Base-by-base conservation (phyloP, 2,113 vertebrate species). In the Potamarius usumacintae region DNA sequence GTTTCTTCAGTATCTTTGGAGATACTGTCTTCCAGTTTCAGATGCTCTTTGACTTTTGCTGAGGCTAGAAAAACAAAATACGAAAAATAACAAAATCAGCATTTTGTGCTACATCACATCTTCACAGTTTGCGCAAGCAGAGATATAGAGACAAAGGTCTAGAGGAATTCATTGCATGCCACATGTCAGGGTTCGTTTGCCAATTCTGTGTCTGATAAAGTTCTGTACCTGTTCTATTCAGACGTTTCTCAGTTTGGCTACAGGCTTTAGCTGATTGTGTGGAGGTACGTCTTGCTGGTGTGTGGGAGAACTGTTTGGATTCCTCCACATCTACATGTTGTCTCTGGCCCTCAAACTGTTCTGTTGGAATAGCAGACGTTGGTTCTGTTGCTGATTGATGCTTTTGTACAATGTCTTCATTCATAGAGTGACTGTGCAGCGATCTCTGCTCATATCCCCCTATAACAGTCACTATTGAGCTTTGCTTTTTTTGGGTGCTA, bases 1-100 rank as follows among this genome's bases (percentile, higher is more conserved):
- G 91, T 93, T 86, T 96, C 94, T 76, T 97, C 96, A 25, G 84
- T 67, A 10, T 95, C 94, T 92, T 92, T 96, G 72, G 92, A 90
- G 81, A 89, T 15, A 25, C 87, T 65, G 8, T 95, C 94, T 82
- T 84, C 88, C 4, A 94, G 89, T 69, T 92, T 96, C 85, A 91
- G 91, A 7, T 92, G 92, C 82, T 94, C 94, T 83, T 91, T 96
- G 67, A 90, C 83, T 80, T 97, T 96, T 10, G 82, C 58, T 53
- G 88, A 87, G 52, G 79, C 93, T 95, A 76, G 1, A 25, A 91
- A 88, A 58, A 79, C 30, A 85, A 76, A 86, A 85, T 17, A 25
- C 15, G 74, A 62, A 65, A 42, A 34, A 30, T 27, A 48, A 77
- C 11, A 65, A 30, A 14, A 12, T 15, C 57, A 52, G 27, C 18